Evolutionary conservation across 2,113 vertebrate species (phyloP), one percentile per base, ranked within the genome.

Genomic region (Nematolebias whitei): DNA sequence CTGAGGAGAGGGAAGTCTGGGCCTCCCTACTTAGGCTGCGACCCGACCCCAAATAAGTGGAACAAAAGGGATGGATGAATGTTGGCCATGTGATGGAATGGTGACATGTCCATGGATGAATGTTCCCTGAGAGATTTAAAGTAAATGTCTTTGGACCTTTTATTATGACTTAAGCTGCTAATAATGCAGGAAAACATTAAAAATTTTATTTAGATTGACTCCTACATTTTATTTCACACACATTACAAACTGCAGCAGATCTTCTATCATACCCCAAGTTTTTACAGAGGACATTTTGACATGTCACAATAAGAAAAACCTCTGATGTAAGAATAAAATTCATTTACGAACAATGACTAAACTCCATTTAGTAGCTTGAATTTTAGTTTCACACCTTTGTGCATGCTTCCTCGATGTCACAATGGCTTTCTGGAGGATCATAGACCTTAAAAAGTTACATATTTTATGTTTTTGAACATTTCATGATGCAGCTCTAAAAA

Each of bases 141-240:
- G 12, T 39, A 32, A 14, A 32, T 22, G 35, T 20, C 2, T 20
- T 39, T 20, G 32, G 32, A 35, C 5, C 32, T 8, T 35, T 35
- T 29, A 4, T 35, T 35, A 35, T 10, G 9, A 35, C 32, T 35
- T 35, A 6, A 35, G 32, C 32, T 35, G 9, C 32, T 35, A 35
- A 35, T 35, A 35, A 35, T 10, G 10, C 32, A 35, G 32, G 5
- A 8, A 35, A 35, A 10, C 32, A 4, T 35, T 1, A 2, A 5
- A 10, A 2, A 8, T 35, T 35, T 40, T 40, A 40, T 52, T 23
- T 41, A 5, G 18, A 10, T 14, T 8, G 35, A 39, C 9, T 0
- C 1, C 2, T 1, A 10, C 22, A 20, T 23, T 16, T 41, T 41
- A 24, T 57, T 57, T 73, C 60, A 70, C 64, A 58, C 58, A 70